These are phyloP conservation scores for Brachionus paranguensis DNA, from an alignment of 1,140 invertebrate genomes.

Conservation along the genomic window DNA sequence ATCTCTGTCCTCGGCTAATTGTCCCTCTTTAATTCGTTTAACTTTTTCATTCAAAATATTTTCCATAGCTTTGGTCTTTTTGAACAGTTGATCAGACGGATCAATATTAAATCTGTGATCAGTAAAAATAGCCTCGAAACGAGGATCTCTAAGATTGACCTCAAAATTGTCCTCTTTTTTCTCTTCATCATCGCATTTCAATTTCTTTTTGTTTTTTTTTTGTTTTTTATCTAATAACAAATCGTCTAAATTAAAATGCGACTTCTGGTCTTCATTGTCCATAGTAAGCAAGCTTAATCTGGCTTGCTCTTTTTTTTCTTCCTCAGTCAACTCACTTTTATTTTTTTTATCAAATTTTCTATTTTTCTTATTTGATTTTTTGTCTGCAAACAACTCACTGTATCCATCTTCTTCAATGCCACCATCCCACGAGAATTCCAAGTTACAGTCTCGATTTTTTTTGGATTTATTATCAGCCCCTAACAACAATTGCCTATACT, in stretches of 20 bases:
- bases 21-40: background rate
- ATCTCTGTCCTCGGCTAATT: background rate
- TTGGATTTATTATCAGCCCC: background rate
- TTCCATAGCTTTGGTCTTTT: slow-evolving; percentile 33
- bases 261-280: slow-evolving; percentile 28
- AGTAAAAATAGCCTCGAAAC: slow-evolving; percentile 34
- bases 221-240: slow-evolving; percentile 26
- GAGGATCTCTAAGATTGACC: background rate
- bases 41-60: slow-evolving; percentile 35
- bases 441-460: slow-evolving; percentile 1
- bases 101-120: slow-evolving; percentile 36
- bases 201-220: background rate
- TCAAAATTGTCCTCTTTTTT: slow-evolving; percentile 20
- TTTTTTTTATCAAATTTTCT: background rate
- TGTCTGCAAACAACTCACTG: background rate
- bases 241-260: slow-evolving; percentile 32
- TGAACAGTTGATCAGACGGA: slow-evolving; percentile 22
- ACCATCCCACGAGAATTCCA: slow-evolving; percentile 28
- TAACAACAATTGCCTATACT: background rate
- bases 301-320: slow-evolving; percentile 38
- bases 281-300: slow-evolving; percentile 8
- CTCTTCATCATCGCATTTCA: background rate
- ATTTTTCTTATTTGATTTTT: background rate
- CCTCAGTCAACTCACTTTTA: background rate
- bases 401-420: background rate